Evolutionary conservation across 2,888 invertebrate species (phyloP).

Genomic region (Prosopocoilus inquinatus): DNA sequence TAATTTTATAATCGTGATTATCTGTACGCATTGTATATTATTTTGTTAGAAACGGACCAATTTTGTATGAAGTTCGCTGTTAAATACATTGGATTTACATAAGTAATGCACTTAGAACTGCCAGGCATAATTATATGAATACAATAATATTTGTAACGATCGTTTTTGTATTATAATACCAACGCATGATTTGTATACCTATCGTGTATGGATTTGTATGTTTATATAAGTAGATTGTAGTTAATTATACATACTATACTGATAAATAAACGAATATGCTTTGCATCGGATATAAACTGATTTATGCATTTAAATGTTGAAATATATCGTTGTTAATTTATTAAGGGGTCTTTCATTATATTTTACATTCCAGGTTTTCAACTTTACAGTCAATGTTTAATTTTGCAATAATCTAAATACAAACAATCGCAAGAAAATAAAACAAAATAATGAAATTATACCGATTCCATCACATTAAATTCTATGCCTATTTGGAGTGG

Average conservation of each 20-base stretch:
- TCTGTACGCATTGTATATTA: constrained; percentile 1
- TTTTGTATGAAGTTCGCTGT: neutral
- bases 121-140: constrained; percentile 1
- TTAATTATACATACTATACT: constrained; percentile 14
- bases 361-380: neutral
- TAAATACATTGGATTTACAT: neutral
- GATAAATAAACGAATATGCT: constrained; percentile 28
- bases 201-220: constrained; percentile 21
- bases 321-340: constrained; percentile 45
- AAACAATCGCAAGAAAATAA: too few relatives aligned
- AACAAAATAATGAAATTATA: too few relatives aligned
- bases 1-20: too few relatives aligned
- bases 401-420: too few relatives aligned
- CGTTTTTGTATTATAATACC: constrained; percentile 18
- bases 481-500: too few relatives aligned
- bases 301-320: constrained; percentile 45
- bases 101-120: neutral
- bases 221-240: constrained; percentile 19
- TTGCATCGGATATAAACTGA: constrained; percentile 40
- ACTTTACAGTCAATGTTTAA: too few relatives aligned
- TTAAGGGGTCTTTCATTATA: constrained; percentile 15
- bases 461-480: too few relatives aligned
- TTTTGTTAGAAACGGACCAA: constrained; percentile 3
- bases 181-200: constrained; percentile 14
- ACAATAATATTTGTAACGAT: constrained; percentile 13